A percentile compares a stretch with the other conserved stretches of the same genome.
These are phyloP conservation scores for Yponomeuta plumbellus DNA, from an alignment of 2,888 invertebrate genomes.

Conservation along the genomic window DNA sequence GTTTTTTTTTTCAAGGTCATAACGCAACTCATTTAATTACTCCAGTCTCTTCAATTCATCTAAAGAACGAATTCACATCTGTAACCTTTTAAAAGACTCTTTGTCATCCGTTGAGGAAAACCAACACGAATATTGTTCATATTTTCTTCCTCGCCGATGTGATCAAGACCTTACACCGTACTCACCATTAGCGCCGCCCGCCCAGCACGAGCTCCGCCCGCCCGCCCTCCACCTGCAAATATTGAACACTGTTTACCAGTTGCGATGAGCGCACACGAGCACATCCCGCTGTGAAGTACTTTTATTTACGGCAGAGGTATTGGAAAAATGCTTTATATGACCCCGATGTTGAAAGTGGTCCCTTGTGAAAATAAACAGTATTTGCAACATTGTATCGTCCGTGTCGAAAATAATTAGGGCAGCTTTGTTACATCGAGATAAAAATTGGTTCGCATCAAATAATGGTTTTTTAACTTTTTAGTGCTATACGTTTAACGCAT, in stretches of 20 bases:
- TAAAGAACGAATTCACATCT: no score
- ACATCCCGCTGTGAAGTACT: not conserved
- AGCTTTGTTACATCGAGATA: not conserved
- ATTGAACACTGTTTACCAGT: conserved; percentile 3
- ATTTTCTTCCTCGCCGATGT: not conserved
- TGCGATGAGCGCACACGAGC: not conserved
- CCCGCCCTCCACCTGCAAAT: conserved; percentile 2
- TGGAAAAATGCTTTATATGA: not conserved
- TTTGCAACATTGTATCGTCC: no score
- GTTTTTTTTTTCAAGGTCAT: no score
- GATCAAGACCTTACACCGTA: not conserved
- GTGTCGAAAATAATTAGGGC: not conserved
- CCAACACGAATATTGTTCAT: not conserved
- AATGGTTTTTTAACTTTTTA: no score
- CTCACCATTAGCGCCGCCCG: conserved; percentile 2
- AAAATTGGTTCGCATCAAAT: no score
- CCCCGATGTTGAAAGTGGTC: not conserved
- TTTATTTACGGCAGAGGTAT: not conserved
- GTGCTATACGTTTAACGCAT: no score
- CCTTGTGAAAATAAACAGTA: not conserved
- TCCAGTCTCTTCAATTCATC: no score
- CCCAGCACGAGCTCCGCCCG: not conserved
- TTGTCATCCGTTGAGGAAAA: not conserved
- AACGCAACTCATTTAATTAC: no score
- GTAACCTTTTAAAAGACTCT: no score